Percentiles rank a stretch among this genome's conserved stretches.
phyloP scores from a whole-genome alignment of 2,797 vertebrate genomes.

The Phataginus tetradactyla region DNA sequence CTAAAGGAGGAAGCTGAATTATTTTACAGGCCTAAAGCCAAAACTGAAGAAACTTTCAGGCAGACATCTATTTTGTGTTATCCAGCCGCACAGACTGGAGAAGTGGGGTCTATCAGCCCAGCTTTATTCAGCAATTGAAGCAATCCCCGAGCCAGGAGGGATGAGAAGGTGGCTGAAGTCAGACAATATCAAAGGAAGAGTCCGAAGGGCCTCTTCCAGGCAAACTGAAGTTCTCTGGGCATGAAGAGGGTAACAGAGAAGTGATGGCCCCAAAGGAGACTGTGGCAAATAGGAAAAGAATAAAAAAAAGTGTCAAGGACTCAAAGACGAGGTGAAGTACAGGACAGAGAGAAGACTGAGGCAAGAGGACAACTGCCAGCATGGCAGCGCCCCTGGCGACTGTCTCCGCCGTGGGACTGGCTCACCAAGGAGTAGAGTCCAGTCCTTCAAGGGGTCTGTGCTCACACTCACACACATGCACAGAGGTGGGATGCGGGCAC shows the following conservation, averaged over 20 bases:
- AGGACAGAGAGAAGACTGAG: background rate
- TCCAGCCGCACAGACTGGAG: background rate
- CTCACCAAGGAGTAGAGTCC: background rate
- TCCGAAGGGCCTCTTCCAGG: background rate
- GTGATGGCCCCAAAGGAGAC: background rate
- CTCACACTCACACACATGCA: background rate
- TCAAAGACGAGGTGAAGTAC: background rate
- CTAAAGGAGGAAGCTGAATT: background rate
- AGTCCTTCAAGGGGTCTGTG: background rate
- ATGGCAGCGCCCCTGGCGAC: background rate
- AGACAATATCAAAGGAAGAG: background rate
- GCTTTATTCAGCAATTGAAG: background rate
- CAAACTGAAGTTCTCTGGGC: background rate
- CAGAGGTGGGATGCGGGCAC: background rate
- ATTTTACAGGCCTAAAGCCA: background rate
- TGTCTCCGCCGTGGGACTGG: background rate
- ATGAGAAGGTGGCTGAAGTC: background rate
- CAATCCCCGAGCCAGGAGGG: background rate
- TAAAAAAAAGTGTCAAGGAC: background rate
- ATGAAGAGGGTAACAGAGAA: background rate
- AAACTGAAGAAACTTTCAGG: background rate
- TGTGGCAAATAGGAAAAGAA: background rate
- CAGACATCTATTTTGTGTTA: background rate
- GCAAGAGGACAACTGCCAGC: background rate
- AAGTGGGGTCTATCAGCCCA: background rate